Evolutionary conservation across 2,797 vertebrate species (phyloP).

Genomic region (Lagorchestes hirsutus): DNA sequence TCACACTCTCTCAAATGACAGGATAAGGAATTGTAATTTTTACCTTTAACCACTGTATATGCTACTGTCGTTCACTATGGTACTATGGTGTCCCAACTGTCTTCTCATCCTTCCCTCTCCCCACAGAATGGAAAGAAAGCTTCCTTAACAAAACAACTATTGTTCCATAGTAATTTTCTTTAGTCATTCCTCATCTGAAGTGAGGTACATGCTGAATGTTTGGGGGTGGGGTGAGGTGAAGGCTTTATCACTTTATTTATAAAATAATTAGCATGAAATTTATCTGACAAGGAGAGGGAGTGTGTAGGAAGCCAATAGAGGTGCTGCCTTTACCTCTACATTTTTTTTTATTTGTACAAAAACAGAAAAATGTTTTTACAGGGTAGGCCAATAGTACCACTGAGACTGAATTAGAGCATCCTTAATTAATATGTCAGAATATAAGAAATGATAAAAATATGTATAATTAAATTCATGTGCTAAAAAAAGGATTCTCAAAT

Average conservation of each 20-base stretch:
- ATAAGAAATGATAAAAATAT: constrained; percentile 86
- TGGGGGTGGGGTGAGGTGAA: not conserved
- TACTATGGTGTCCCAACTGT: not conserved
- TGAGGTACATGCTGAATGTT: not conserved
- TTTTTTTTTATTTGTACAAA: constrained; percentile 84
- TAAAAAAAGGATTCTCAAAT: constrained; percentile 84
- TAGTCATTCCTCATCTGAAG: not conserved
- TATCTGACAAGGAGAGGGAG: constrained; percentile 55
- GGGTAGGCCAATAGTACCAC: constrained; percentile 79
- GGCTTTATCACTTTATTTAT: constrained; percentile 52
- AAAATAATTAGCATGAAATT: constrained; percentile 72
- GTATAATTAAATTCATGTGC: constrained; percentile 86
- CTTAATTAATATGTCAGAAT: constrained; percentile 89
- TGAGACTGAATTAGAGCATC: constrained; percentile 82
- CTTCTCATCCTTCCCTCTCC: not conserved
- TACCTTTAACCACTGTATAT: not conserved
- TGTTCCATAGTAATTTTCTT: not conserved
- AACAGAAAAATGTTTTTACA: constrained; percentile 87
- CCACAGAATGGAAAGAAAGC: fast-evolving
- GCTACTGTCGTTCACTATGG: not conserved
- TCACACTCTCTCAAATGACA: not conserved
- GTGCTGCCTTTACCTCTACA: constrained; percentile 79
- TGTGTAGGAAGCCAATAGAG: constrained; percentile 58
- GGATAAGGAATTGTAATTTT: not conserved
- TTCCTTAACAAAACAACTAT: not conserved